These are phyloP conservation scores for Heliocidaris tuberculata DNA, from an alignment of 35 echinoderm and acorn worm species.

Conservation along the genomic window DNA sequence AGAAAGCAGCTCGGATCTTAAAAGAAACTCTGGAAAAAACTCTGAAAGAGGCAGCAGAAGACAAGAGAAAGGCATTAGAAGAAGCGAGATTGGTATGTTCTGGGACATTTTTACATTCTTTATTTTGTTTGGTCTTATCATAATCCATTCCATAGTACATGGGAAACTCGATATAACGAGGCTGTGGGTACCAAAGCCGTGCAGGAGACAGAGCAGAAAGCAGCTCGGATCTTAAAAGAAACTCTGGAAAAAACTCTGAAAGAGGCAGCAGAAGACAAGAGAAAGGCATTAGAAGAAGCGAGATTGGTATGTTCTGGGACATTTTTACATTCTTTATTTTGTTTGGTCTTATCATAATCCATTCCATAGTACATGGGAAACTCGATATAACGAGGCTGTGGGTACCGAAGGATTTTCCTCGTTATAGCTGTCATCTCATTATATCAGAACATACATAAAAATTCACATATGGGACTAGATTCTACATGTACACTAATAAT, in stretches of 20 bases:
- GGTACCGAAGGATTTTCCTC: too few relatives aligned
- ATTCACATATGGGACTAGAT: too few relatives aligned
- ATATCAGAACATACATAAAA: too few relatives aligned
- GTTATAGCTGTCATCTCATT: too few relatives aligned
- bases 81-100: constrained; percentile 79
- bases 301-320: constrained; percentile 61
- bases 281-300: constrained; percentile 81
- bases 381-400: too few relatives aligned
- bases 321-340: background rate
- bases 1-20: constrained; percentile 70
- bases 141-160: too few relatives aligned
- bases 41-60: constrained; percentile 61
- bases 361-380: too few relatives aligned
- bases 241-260: constrained; percentile 58
- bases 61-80: constrained; percentile 81
- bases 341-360: background rate
- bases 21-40: constrained; percentile 71
- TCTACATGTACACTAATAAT: too few relatives aligned
- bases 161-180: too few relatives aligned
- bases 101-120: background rate
- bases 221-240: constrained; percentile 72
- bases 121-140: background rate
- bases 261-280: constrained; percentile 76
- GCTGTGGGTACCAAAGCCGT: too few relatives aligned
- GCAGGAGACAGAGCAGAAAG: constrained; percentile 73